Evolutionary conservation across 2,888 invertebrate species (phyloP).

Genomic region (Sphinx pinastri): DNA sequence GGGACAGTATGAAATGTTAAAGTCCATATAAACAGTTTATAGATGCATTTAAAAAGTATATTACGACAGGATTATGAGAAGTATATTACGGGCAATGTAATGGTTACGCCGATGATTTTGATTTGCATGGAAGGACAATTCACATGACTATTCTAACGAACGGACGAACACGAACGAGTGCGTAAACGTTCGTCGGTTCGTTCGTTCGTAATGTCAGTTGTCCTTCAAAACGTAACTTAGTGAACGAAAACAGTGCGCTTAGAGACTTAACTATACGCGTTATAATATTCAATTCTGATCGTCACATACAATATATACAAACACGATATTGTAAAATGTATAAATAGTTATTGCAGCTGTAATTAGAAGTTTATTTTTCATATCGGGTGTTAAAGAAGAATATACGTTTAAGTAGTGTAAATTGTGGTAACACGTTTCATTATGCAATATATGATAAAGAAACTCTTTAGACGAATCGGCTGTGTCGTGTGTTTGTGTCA

Average conservation of each 20-base stretch:
- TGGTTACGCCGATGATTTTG: constrained; percentile 47
- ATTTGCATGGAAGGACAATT: constrained; percentile 19
- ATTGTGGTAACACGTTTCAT: constrained; percentile 76
- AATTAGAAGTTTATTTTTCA: constrained; percentile 84
- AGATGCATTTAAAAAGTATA: constrained; percentile 60
- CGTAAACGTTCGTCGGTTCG: neutral
- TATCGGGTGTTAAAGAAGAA: constrained; percentile 76
- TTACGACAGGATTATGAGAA: constrained; percentile 34
- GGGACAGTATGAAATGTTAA: constrained; percentile 64
- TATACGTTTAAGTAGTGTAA: constrained; percentile 81
- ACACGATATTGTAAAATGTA: constrained; percentile 79
- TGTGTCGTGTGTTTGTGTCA: constrained; percentile 80
- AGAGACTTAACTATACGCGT: constrained; percentile 68
- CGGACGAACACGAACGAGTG: neutral
- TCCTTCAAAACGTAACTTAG: constrained; percentile 1
- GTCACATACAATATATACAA: constrained; percentile 54
- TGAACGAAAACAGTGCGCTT: constrained; percentile 69
- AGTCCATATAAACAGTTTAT: constrained; percentile 68
- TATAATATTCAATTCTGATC: constrained; percentile 57
- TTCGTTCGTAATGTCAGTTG: constrained; percentile 10
- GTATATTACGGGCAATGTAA: constrained; percentile 59
- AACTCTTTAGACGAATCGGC: constrained; percentile 79
- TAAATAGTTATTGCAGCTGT: constrained; percentile 84
- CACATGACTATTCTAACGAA: neutral
- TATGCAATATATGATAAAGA: constrained; percentile 72